A percentile compares a stretch with the other conserved stretches of the same genome.
Evolutionary conservation across 2,888 invertebrate genomes (phyloP).

Genomic region (Tuta absoluta): DNA sequence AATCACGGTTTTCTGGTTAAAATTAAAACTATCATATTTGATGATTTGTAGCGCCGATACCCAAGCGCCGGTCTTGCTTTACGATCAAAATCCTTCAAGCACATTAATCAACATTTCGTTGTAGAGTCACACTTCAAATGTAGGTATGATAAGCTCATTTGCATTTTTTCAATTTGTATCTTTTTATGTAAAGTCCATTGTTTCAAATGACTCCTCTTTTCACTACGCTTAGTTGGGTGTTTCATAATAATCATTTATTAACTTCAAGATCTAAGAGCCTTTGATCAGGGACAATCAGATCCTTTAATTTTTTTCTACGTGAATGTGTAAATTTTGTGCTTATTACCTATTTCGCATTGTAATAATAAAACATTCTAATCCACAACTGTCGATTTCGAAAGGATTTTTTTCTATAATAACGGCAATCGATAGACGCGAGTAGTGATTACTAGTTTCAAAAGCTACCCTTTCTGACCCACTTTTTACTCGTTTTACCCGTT

Average conservation of each 20-base stretch:
- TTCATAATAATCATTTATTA: background rate
- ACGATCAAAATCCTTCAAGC: too few species aligned
- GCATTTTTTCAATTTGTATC: constrained; percentile 22
- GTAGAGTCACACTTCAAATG: background rate
- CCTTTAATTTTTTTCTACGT: constrained; percentile 50
- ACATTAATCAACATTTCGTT: background rate
- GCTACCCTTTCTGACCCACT: constrained; percentile 81
- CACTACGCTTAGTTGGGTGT: background rate
- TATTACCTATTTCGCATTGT: constrained; percentile 58
- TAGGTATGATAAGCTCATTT: constrained; percentile 1
- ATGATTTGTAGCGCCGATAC: constrained; percentile 15
- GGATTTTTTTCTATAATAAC: constrained; percentile 74
- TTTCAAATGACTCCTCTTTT: background rate
- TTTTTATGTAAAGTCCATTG: constrained; percentile 12
- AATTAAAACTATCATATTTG: constrained; percentile 14
- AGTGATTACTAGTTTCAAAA: constrained; percentile 80
- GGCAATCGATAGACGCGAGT: constrained; percentile 77
- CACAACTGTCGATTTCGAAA: constrained; percentile 67
- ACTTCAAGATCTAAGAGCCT: background rate
- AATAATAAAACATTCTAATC: constrained; percentile 64
- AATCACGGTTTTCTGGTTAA: constrained; percentile 19
- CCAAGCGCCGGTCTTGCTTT: background rate
- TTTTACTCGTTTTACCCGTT: constrained; percentile 78
- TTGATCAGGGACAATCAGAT: constrained; percentile 36
- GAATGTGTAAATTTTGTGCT: constrained; percentile 47